Evolutionary conservation across 2,113 vertebrate species (phyloP).

Genomic region (Perccottus glenii): DNA sequence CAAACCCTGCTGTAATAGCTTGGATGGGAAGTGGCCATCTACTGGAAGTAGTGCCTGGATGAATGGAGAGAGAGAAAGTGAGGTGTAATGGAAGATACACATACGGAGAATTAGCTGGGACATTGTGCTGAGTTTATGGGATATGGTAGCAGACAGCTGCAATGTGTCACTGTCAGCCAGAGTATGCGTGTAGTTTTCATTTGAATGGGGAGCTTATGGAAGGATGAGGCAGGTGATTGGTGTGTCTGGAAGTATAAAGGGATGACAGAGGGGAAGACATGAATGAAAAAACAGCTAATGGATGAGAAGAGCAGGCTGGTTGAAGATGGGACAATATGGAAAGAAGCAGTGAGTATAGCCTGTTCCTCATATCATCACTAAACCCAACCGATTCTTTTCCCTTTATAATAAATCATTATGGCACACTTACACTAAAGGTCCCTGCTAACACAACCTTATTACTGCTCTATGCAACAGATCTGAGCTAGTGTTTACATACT

Average conservation of each 20-base stretch:
- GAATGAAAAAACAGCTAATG: constrained; percentile 52
- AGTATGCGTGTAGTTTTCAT: constrained; percentile 34
- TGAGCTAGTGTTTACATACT: constrained; percentile 33
- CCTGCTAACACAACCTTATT: constrained; percentile 59
- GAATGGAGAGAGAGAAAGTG: constrained; percentile 27
- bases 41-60: constrained; percentile 51
- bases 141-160: constrained; percentile 52
- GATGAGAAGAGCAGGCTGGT: constrained; percentile 11
- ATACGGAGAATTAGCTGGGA: constrained; percentile 41
- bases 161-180: constrained; percentile 62
- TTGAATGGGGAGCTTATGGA: constrained; percentile 44
- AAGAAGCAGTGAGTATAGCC: constrained; percentile 13
- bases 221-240: constrained; percentile 34
- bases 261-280: constrained; percentile 24
- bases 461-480: constrained; percentile 32
- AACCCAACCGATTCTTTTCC: constrained; percentile 11
- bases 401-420: constrained; percentile 44
- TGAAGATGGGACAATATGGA: constrained; percentile 14
- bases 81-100: constrained; percentile 56
- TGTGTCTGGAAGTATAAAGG: constrained; percentile 43
- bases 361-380: constrained; percentile 30
- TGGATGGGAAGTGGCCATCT: constrained; percentile 34
- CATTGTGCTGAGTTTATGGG: constrained; percentile 60
- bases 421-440: constrained; percentile 31
- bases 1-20: constrained; percentile 8